phyloP scores from a whole-genome alignment of 2,888 invertebrate genomes.

The Brachyopa scutellaris region DNA sequence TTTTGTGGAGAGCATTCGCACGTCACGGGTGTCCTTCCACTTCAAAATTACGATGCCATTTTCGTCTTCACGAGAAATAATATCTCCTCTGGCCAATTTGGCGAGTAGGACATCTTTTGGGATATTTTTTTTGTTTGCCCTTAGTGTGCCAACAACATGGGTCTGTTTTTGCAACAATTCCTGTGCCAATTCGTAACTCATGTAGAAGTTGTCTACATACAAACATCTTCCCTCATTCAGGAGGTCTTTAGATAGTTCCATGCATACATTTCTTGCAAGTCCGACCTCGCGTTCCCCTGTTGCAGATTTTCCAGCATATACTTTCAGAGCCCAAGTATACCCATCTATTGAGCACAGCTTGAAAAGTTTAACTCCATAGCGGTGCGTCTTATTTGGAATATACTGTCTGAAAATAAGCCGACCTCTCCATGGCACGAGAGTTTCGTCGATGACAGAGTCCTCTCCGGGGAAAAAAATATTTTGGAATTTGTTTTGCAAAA shows the following conservation, averaged over 20 bases:
- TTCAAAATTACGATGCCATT: neutral
- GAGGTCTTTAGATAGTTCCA: too few relatives aligned
- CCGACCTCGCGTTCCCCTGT: neutral
- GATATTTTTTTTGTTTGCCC: neutral
- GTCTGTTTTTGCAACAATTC: too few relatives aligned
- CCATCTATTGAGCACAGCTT: slow-evolving; percentile 72
- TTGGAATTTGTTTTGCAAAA: slow-evolving; percentile 15
- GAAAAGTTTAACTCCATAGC: slow-evolving; percentile 73
- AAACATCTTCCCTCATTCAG: too few relatives aligned
- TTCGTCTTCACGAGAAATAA: neutral
- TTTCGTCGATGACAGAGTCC: slow-evolving; percentile 74
- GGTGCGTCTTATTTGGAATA: slow-evolving; percentile 71
- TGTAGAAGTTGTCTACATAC: too few relatives aligned
- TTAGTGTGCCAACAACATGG: neutral
- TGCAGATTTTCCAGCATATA: slow-evolving; percentile 2
- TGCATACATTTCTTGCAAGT: slow-evolving; percentile 2
- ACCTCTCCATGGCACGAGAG: slow-evolving; percentile 74
- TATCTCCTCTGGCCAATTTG: too few relatives aligned
- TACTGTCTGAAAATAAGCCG: slow-evolving; percentile 74
- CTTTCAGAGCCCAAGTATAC: slow-evolving; percentile 41
- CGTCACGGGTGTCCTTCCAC: too few relatives aligned
- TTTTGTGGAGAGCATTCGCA: too few relatives aligned
- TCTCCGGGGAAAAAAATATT: slow-evolving; percentile 68
- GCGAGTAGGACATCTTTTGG: too few relatives aligned
- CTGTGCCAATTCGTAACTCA: too few relatives aligned